Percentiles rank a stretch among this genome's conserved stretches.
Evolutionary conservation across 2,888 invertebrate genomes (phyloP).

Genomic region (Bembecia ichneumoniformis): DNA sequence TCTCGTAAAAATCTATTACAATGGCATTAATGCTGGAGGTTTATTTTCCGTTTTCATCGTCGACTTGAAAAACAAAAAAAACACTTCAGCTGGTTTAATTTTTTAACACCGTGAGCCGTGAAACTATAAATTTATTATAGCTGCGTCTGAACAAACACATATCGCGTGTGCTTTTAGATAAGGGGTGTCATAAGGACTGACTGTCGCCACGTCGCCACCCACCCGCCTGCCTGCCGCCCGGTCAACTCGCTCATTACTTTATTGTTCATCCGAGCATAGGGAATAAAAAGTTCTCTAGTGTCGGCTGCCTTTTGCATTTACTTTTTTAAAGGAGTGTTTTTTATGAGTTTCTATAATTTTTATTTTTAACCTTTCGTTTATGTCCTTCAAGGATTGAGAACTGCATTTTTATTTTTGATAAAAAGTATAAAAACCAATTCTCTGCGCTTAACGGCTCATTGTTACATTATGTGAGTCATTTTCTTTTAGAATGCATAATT

Average conservation of each 20-base stretch:
- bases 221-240: slow-evolving; percentile 41
- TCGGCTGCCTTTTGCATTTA: not conserved
- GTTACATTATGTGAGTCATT: too few species aligned
- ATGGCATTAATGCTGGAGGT: too few species aligned
- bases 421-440: too few species aligned
- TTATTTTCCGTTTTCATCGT: too few species aligned
- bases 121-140: not conserved
- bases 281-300: not conserved
- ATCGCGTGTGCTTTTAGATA: slow-evolving; percentile 62
- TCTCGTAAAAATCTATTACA: too few species aligned
- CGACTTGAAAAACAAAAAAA: too few species aligned
- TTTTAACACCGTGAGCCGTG: not conserved
- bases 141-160: slow-evolving; percentile 16
- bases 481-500: too few species aligned
- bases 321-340: not conserved
- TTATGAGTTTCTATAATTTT: too few species aligned
- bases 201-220: slow-evolving; percentile 8
- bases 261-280: slow-evolving; percentile 48
- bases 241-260: slow-evolving; percentile 55
- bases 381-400: too few species aligned
- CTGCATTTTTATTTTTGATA: too few species aligned
- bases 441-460: too few species aligned
- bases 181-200: slow-evolving; percentile 62
- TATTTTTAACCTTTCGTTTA: too few species aligned
- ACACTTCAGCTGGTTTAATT: not conserved